These are phyloP conservation scores for Geotria australis DNA, from an alignment of 2,797 vertebrate species.

Conservation along the genomic window DNA sequence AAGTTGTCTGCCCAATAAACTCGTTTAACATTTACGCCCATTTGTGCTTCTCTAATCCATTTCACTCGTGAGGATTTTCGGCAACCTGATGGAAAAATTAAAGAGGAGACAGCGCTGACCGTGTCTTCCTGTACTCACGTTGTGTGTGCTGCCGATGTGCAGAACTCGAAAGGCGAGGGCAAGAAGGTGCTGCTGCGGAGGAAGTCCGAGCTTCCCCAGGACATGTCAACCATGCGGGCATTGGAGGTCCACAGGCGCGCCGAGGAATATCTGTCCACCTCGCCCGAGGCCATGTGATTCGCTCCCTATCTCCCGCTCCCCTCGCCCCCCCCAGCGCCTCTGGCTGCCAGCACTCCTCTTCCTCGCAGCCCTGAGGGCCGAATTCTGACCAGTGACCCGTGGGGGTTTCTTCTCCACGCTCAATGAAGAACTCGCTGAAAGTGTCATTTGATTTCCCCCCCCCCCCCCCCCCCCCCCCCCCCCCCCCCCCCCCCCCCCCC, in stretches of 20 bases:
- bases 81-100: too few relatives aligned
- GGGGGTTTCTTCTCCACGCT: too few relatives aligned
- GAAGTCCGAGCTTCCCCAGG: constrained; percentile 95
- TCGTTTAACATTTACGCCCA: too few relatives aligned
- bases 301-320: background rate
- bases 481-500: too few relatives aligned
- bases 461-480: too few relatives aligned
- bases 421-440: too few relatives aligned
- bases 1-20: too few relatives aligned
- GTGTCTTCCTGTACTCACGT: background rate
- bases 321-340: background rate
- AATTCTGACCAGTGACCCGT: too few relatives aligned
- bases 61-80: too few relatives aligned
- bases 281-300: background rate
- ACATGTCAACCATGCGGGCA: constrained; percentile 92
- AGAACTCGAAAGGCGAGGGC: background rate
- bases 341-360: background rate
- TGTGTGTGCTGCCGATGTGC: background rate
- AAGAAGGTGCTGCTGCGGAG: constrained; percentile 25
- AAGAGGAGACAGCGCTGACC: too few relatives aligned
- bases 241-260: constrained; percentile 82
- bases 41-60: too few relatives aligned
- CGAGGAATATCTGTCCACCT: constrained; percentile 44
- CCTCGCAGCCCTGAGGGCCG: background rate
- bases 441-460: too few relatives aligned